Base-by-base conservation (phyloP, 1,140 invertebrate genomes). In the Drosophila punjabiensis region DNA sequence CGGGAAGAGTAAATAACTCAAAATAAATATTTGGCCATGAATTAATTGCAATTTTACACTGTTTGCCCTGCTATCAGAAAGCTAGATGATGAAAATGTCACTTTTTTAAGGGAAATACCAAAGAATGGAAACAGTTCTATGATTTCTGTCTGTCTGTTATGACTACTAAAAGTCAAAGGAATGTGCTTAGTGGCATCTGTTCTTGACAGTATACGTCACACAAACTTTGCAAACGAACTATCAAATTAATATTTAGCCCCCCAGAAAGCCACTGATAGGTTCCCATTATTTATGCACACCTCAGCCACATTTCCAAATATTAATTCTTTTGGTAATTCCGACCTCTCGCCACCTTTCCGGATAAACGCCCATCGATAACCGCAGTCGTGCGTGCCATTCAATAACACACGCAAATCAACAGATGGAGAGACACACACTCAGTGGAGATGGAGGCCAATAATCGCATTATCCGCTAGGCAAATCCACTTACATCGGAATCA, bases 401-500 rank as follows among this genome's bases (percentile, higher is more conserved):
- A 39, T 52, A 37, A 32, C 68, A 74, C 45, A 74, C 13, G 41
- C 45, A 50, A 74, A 75, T 74, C 71, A 50, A 24, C 39, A 70
- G 37, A 61, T 48, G 37, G 70, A 37, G 14, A 39, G 47, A 37
- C 28, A 67, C 60, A 52, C 66, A 41, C 53, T 41, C 70, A 30
- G 16, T 20, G 61, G 73, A 82, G 75, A 52, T 61, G 64, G 76
- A 80, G 79, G 71, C 61, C 69, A 75, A 81, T 84, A 83, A 88
- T 73, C 84, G 84, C 77, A 78, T 88, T 88, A 78, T 61, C 75
- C 76, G 70, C 71, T 67, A 79, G 55, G 68, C 69, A 79, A 81
- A 84, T 81, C 69, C 81, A 79, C 85, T 84, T 89, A 73, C 86
- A 84, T 61, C 60, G 66, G 70, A 81, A 88, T 85, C 85, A 88